These are phyloP conservation scores for Nettapus auritus DNA, from an alignment of 2,113 vertebrate species.

Conservation along the genomic window DNA sequence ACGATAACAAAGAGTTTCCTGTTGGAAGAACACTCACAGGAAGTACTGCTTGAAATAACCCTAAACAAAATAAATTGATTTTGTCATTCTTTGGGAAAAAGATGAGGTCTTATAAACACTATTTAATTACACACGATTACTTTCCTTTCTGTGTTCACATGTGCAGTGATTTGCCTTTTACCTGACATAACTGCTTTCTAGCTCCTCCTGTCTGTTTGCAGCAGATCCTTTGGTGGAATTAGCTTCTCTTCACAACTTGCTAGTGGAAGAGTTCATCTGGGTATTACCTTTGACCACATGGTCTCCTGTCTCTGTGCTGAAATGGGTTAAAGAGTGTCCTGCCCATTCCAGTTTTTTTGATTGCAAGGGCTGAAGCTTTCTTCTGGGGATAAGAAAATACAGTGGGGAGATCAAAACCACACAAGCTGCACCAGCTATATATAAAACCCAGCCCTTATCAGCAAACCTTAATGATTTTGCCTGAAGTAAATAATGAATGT, in stretches of 20 bases:
- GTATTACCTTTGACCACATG: neutral
- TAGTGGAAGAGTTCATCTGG: neutral
- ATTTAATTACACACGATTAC: neutral
- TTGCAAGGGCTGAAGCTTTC: neutral
- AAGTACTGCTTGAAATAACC: neutral
- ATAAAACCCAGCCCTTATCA: neutral
- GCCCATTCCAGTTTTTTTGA: neutral
- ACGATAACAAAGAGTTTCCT: constrained; percentile 19
- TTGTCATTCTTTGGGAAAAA: neutral
- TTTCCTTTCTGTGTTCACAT: neutral
- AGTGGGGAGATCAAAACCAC: neutral
- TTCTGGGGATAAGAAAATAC: neutral
- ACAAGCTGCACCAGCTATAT: neutral
- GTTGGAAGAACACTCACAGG: constrained; percentile 1
- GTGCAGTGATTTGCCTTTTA: neutral
- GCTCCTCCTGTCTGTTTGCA: neutral
- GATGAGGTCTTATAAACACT: neutral
- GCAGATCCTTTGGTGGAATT: neutral
- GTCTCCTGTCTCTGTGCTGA: neutral
- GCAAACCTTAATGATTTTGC: accelerated
- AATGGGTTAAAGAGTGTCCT: neutral
- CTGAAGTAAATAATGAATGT: neutral
- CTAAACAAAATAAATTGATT: neutral
- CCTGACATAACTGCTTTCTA: neutral
- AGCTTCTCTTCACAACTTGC: neutral